These are phyloP conservation scores for Dysmachus trigonus DNA, from an alignment of 2,888 invertebrate genomes.

Conservation along the genomic window DNA sequence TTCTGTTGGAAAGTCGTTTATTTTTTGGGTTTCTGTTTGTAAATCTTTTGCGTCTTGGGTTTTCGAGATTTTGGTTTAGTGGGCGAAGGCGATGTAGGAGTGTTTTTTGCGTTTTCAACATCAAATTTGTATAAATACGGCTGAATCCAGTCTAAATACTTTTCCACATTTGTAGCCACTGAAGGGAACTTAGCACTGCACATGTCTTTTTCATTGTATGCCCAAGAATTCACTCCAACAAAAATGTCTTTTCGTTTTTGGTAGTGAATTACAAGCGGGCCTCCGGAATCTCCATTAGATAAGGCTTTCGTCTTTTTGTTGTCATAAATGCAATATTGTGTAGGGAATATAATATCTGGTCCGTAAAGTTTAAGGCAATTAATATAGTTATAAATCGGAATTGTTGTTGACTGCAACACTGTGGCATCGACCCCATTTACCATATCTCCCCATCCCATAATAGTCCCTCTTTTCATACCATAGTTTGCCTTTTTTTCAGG, in stretches of 20 bases:
- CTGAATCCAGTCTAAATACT: not conserved
- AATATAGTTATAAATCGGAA: not conserved
- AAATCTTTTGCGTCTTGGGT: too few relatives aligned
- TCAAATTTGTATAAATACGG: not conserved
- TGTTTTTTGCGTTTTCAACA: not conserved
- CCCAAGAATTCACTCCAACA: not conserved
- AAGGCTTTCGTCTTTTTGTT: not conserved
- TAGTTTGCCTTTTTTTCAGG: too few relatives aligned
- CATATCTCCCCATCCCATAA: not conserved
- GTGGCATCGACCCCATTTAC: not conserved
- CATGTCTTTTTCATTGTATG: not conserved
- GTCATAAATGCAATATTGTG: not conserved
- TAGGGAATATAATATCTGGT: not conserved
- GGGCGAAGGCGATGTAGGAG: too few relatives aligned
- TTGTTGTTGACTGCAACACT: not conserved
- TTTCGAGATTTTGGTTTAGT: too few relatives aligned
- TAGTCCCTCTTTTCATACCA: not conserved
- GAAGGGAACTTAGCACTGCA: not conserved
- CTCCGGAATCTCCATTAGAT: not conserved
- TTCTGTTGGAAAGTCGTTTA: too few relatives aligned
- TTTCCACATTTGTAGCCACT: not conserved
- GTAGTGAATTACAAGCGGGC: not conserved
- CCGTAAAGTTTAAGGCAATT: not conserved
- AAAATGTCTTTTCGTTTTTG: not conserved
- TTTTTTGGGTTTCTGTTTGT: too few relatives aligned